Base-by-base conservation (phyloP, 2,797 vertebrate species). In the Esox masquinongy region DNA sequence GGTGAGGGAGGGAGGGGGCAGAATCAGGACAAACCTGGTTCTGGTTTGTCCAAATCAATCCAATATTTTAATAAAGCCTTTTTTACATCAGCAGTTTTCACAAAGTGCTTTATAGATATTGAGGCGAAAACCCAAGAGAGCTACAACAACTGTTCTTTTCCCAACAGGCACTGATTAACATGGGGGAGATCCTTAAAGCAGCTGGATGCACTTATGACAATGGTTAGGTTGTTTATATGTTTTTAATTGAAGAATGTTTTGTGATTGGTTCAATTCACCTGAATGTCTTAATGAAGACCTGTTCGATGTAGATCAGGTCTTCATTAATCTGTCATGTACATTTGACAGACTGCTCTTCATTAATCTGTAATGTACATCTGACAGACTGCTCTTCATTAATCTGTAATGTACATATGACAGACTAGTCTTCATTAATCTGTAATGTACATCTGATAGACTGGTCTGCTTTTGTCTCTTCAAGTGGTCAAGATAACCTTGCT, bases 401-500 rank as follows among this genome's bases (percentile, higher is more conserved):
- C 9, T 43, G 39, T 43, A 43, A 43, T 43, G 39, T 17, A 56
- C 16, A 19, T 56, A 9, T 56, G 53, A 43, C 51, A 53, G 17
- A 14, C 53, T 53, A 9, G 51, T 53, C 51, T n/a, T n/a, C 53
- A 56, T 17, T 19, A 2, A 17, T n/a, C 5, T 56, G 53, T 56
- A n/a, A 56, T 6, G 17, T 56, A 19, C 34, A 19, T 68, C 7
- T 39, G 34, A 68, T 4, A 2, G 34, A 4, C 43, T 36, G 76
- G 24, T 68, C 26, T 66, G 49, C 22, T 50, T 50, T 34, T 72
- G 6, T 72, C 0, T 87, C 6, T 94, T 88, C 86, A 87, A 99
- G 98, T 99, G 92, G 97, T 99, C 80, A 99, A 99, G 93, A 94
- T 98, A 70, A 99, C 97, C 0, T 95, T 99, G 82, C 90, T 99